Evolutionary conservation across 2,888 invertebrate species (phyloP).

Genomic region (Tetrapedia diversipes): DNA sequence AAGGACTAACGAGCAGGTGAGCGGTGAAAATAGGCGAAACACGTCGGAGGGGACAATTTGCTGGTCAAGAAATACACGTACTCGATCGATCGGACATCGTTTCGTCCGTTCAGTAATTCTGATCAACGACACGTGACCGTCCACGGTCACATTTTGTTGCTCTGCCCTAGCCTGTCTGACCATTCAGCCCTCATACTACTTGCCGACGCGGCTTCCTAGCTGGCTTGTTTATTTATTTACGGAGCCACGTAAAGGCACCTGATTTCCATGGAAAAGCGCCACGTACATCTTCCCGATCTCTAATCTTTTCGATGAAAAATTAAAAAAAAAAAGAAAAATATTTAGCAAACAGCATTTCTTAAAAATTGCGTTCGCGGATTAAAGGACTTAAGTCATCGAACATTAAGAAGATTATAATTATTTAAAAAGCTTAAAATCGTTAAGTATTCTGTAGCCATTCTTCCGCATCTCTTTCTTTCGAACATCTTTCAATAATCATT

Average conservation of each 20-base stretch:
- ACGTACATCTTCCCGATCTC: not conserved
- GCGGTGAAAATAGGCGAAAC: constrained; percentile 64
- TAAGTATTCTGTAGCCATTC: no score
- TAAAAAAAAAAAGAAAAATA: not conserved
- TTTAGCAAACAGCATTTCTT: no score
- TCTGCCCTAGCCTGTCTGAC: constrained; percentile 40
- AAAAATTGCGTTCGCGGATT: no score
- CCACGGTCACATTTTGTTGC: constrained; percentile 39
- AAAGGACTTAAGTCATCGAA: not conserved
- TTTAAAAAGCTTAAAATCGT: no score
- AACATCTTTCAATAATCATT: no score
- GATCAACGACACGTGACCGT: constrained; percentile 40
- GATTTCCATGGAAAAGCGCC: not conserved
- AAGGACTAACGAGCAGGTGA: constrained; percentile 67
- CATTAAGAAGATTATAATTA: no score
- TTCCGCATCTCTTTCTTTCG: no score
- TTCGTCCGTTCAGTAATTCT: constrained; percentile 58
- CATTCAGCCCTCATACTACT: constrained; percentile 40
- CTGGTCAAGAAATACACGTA: constrained; percentile 56
- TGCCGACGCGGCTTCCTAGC: not conserved
- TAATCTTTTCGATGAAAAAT: not conserved
- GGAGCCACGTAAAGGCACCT: not conserved
- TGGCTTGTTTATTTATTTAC: constrained; percentile 7
- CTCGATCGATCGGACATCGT: constrained; percentile 58
- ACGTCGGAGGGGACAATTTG: constrained; percentile 44